These are phyloP conservation scores for Ictalurus furcatus DNA, from an alignment of 2,113 vertebrate genomes.

Conservation along the genomic window DNA sequence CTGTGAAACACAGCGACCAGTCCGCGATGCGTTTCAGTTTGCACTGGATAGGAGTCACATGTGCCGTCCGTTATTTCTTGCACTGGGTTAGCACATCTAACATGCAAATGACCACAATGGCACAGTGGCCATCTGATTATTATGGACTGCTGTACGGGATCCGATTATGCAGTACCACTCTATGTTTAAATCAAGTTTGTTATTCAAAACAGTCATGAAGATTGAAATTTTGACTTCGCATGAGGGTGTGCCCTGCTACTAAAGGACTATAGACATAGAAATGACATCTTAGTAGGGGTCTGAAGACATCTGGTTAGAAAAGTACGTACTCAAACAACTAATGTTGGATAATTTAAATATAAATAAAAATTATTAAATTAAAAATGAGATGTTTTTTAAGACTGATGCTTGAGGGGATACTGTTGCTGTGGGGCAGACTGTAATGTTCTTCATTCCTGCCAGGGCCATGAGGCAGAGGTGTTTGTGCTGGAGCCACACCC, in stretches of 20 bases:
- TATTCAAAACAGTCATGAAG: neutral
- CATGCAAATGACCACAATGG: neutral
- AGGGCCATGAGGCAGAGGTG: conserved; percentile 96
- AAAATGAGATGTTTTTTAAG: neutral
- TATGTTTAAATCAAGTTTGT: neutral
- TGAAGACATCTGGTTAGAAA: neutral
- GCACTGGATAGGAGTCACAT: neutral
- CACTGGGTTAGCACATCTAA: neutral
- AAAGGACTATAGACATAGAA: too few species aligned
- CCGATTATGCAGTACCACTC: neutral
- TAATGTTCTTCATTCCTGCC: conserved; percentile 41
- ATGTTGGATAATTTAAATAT: neutral
- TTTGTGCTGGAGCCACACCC: conserved; percentile 98
- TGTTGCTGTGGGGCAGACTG: neutral
- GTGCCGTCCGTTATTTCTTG: neutral
- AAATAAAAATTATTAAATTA: neutral
- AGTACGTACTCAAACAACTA: neutral
- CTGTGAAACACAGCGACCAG: too few species aligned
- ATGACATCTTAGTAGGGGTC: neutral
- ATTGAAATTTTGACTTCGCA: neutral
- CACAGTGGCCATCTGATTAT: neutral
- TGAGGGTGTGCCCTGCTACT: neutral
- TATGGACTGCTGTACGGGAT: neutral
- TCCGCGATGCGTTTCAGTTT: neutral
- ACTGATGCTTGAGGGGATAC: neutral